phyloP scores from a whole-genome alignment of 2,888 invertebrate species.

The Alentia gelatinosa region DNA sequence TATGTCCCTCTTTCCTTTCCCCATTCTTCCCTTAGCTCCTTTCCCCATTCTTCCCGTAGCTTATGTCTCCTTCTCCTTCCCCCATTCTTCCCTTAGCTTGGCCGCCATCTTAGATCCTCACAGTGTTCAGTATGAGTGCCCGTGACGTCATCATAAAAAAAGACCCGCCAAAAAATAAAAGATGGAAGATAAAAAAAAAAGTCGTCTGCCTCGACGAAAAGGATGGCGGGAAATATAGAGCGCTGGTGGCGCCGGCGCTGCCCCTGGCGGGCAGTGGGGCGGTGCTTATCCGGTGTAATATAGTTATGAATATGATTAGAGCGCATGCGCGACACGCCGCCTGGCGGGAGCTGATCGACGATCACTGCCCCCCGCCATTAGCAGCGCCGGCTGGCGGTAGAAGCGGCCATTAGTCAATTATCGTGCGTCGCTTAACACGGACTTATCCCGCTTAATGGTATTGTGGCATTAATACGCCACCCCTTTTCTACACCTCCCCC shows the following conservation, averaged over 20 bases:
- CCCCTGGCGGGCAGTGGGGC: constrained; percentile 5
- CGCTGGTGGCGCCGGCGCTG: neutral
- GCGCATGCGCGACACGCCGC: neutral
- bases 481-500: neutral
- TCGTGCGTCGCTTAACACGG: constrained; percentile 47
- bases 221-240: constrained; percentile 14
- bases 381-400: neutral
- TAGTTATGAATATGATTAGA: constrained; percentile 46
- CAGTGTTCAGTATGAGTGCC: too few relatives aligned
- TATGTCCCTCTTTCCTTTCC: too few relatives aligned
- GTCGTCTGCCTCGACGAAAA: neutral
- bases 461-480: constrained; percentile 45
- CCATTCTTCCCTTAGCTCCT: too few relatives aligned
- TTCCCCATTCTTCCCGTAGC: too few relatives aligned
- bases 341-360: neutral
- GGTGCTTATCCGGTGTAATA: constrained; percentile 49
- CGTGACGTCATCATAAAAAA: too few relatives aligned
- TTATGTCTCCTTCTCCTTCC: too few relatives aligned
- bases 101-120: neutral
- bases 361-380: constrained; percentile 14
- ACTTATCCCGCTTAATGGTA: constrained; percentile 51
- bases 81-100: too few relatives aligned
- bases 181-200: neutral
- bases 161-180: neutral
- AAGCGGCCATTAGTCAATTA: constrained; percentile 54